These are phyloP conservation scores for Hylaeus anthracinus DNA, from an alignment of 1,140 invertebrate genomes.

Conservation along the genomic window DNA sequence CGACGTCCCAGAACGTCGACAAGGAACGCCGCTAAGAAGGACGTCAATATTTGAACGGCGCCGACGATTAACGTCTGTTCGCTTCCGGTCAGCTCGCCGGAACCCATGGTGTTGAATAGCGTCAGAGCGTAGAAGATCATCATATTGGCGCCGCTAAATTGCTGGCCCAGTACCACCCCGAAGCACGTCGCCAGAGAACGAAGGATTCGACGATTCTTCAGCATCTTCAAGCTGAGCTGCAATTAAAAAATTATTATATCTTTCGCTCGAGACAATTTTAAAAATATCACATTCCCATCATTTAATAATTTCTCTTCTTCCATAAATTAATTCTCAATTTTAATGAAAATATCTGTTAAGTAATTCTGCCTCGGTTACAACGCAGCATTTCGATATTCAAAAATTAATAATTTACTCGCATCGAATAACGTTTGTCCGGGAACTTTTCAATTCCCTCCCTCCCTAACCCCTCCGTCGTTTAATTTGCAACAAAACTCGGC, in stretches of 20 bases:
- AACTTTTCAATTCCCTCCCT: too few species aligned
- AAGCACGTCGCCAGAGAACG: conserved; percentile 87
- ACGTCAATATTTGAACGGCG: conserved; percentile 87
- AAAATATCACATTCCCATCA: too few species aligned
- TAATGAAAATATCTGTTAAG: too few species aligned
- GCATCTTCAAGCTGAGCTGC: conserved; percentile 18
- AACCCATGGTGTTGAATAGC: conserved; percentile 86
- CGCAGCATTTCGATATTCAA: too few species aligned
- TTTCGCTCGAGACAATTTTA: background rate
- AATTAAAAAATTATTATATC: background rate
- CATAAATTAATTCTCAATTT: too few species aligned
- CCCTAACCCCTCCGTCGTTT: too few species aligned
- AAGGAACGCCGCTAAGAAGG: conserved; percentile 84
- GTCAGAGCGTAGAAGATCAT: conserved; percentile 62
- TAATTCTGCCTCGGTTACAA: too few species aligned
- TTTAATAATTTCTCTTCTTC: too few species aligned
- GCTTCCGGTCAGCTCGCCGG: conserved; percentile 81
- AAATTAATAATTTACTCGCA: too few species aligned
- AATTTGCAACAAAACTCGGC: too few species aligned
- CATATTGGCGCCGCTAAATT: conserved; percentile 49
- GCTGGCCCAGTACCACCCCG: conserved; percentile 90
- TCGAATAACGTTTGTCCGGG: too few species aligned
- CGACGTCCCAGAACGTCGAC: conserved; percentile 89
- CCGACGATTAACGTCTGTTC: conserved; percentile 88
- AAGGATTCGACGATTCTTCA: conserved; percentile 64